phyloP scores from a whole-genome alignment of 1,140 invertebrate species.

The Drosophila bocki region DNA sequence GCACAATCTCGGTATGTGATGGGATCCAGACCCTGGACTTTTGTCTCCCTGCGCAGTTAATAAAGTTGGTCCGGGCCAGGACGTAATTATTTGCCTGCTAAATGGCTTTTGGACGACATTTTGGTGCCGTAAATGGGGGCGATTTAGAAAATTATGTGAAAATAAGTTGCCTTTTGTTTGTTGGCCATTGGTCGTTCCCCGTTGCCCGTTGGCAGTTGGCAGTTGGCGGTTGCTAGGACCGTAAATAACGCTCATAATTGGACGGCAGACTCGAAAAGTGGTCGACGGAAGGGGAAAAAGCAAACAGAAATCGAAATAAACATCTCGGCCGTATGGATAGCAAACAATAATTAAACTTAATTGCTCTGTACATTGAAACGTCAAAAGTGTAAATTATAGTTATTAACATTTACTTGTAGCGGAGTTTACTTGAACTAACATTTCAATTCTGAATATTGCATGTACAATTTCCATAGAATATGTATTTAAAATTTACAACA shows the following conservation, averaged over 20 bases:
- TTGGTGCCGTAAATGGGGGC: conserved; percentile 65
- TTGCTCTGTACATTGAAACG: conserved; percentile 68
- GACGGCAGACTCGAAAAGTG: conserved; percentile 38
- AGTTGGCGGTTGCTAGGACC: conserved; percentile 41
- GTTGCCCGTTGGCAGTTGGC: conserved; percentile 41
- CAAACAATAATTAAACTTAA: conserved; percentile 81
- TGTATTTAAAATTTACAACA: conserved; percentile 39
- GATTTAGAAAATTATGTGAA: conserved; percentile 79
- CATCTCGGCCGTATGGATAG: conserved; percentile 44
- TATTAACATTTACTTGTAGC: conserved; percentile 56
- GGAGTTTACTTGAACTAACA: conserved; percentile 36
- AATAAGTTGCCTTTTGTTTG: conserved; percentile 73
- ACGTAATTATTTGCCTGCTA: conserved; percentile 79
- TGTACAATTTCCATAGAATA: conserved; percentile 55
- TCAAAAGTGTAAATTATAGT: conserved; percentile 63
- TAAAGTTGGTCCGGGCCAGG: conserved; percentile 65
- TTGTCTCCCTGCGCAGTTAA: conserved; percentile 68
- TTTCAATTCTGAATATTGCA: conserved; percentile 68
- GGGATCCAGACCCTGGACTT: conserved; percentile 27
- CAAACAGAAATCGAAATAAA: conserved; percentile 41
- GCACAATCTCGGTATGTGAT: conserved; percentile 41
- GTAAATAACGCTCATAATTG: conserved; percentile 75
- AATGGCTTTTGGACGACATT: conserved; percentile 75
- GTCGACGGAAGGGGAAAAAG: conserved; percentile 22
- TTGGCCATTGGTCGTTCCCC: conserved; percentile 34